Base-by-base conservation (phyloP, 2,797 vertebrate genomes). In the Chaenodraco wilsoni region DNA sequence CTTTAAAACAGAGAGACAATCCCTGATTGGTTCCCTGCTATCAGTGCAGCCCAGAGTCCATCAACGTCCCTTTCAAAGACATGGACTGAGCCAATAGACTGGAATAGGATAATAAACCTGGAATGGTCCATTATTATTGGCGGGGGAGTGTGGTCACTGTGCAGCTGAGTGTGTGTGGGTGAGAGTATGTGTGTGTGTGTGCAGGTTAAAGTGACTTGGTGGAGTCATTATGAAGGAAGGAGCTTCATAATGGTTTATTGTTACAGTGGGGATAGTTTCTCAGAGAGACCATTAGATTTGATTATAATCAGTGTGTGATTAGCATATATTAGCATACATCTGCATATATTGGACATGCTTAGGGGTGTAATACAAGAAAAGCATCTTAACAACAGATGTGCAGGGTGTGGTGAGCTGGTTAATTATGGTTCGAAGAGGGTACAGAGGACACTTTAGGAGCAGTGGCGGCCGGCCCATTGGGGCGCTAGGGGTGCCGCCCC, bases 301-400 rank as follows among this genome's bases (percentile, higher is more conserved):
- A 83, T 81, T 73, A 81, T 78, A 80, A 89, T 88, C 80, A 71
- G 64, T 72, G 81, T 17, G 66, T 67, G 78, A 89, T 92, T 90
- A 87, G 64, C 91, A 92, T 85, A 74, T 0, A 89, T 93, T 89
- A 64, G 72, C 85, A 88, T 88, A 67, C 0, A 84, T 88, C 64
- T 84, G 84, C 84, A 87, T 85, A 71, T 1, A 59, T 16, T 54
- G 15, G 40, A 60, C 56, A 61, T 23, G 54, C 44, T 74, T 57
- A 79, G 64, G 5, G 5, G 44, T 54, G 17, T 64, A 64, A 1
- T 15, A 74, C 74, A 51, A 27, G 74, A 59, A 2, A 48, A 74
- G 72, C 70, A 13, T 72, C 64, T 52, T 72, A 45, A 78, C 65
- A 84, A 51, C 85, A 89, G 80, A 87, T 89, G 84, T 76, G 68